Evolutionary conservation across 2,888 invertebrate genomes (phyloP), one percentile per base, ranked within the genome.

Genomic region (Philhelius pedissequus): DNA sequence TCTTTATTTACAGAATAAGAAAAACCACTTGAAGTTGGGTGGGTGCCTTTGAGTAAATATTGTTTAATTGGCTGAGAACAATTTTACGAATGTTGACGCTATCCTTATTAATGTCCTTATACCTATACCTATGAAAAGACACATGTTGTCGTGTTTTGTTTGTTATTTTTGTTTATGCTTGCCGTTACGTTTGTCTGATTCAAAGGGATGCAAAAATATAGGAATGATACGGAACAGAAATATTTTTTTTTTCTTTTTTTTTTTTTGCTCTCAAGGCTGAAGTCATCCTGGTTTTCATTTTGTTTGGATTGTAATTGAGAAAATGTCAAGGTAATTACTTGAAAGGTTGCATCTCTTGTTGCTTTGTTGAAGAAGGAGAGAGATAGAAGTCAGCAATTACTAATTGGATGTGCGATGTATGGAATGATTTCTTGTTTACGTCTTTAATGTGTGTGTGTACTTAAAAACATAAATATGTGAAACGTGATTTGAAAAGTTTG

Each of bases 271-370:
- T 50, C 38, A 40, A 56, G 62, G 70, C 64, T 73, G 38, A 18
- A 22, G 18, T n/a, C n/a, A 4, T 27, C 9, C 15, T 38, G 40
- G 32, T 58, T 68, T 50, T 8, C 30, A 1, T 27, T 58, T 13
- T 84, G 62, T 84, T 84, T 84, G 56, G 45, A 62, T 80, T 84
- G 75, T 76, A 66, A 80, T 84, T 84, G 80, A 84, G 80, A 84
- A 66, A 75, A 76, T 84, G 80, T 84, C 84, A 84, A 84, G 84
- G 84, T 84, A 84, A 84, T 84, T 80, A 84, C 84, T 80, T 80
- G 73, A 60, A 75, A 71, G 64, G 79, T 74, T 83, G 79, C 48
- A 58, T 56, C 8, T 52, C n/a, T 25, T 60, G 30, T 4, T 27
- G 22, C 25, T 62, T 25, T 15, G 32, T 58, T 25, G 45, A 48